Conservation (phyloP, 2,888 invertebrate genomes). For the Bursaphelenchus okinawaensis region DNA sequence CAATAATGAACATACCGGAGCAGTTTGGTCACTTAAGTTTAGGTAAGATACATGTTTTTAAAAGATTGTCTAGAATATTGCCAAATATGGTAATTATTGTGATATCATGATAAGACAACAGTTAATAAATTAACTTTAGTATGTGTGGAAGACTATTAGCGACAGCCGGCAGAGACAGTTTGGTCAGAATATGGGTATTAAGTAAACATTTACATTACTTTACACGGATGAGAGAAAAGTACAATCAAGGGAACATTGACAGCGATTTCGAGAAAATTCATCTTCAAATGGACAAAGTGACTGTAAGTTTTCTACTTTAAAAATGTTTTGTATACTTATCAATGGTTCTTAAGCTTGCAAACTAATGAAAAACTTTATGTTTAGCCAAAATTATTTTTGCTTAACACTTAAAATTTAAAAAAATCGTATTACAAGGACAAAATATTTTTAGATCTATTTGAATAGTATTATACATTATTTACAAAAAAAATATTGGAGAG, state of each 20-base stretch:
- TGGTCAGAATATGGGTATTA: conserved; percentile 88
- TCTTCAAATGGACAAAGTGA: conserved; percentile 11
- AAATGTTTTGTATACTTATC: too few relatives aligned
- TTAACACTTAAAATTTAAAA: too few relatives aligned
- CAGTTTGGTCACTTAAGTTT: conserved; percentile 98
- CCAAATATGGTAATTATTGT: neutral
- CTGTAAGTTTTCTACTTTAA: neutral
- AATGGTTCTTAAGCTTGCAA: too few relatives aligned
- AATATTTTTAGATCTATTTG: too few relatives aligned
- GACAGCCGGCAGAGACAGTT: conserved; percentile 91
- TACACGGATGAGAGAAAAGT: conserved; percentile 89
- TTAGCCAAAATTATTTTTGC: too few relatives aligned
- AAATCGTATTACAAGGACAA: too few relatives aligned
- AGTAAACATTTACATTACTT: conserved; percentile 83
- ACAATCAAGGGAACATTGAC: conserved; percentile 61
- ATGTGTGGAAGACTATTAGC: conserved; percentile 76
- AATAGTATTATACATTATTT: too few relatives aligned
- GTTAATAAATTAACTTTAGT: conserved; percentile 14
- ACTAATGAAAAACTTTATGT: too few relatives aligned
- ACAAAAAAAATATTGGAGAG: too few relatives aligned
- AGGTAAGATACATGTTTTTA: conserved; percentile 16
- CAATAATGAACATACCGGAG: conserved; percentile 73
- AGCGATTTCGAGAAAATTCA: conserved; percentile 10
- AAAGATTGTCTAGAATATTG: neutral
- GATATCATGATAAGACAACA: too few relatives aligned